Evolutionary conservation across 2,888 invertebrate species (phyloP), one percentile per base, ranked within the genome.

Genomic region (Ectemnius lituratus): DNA sequence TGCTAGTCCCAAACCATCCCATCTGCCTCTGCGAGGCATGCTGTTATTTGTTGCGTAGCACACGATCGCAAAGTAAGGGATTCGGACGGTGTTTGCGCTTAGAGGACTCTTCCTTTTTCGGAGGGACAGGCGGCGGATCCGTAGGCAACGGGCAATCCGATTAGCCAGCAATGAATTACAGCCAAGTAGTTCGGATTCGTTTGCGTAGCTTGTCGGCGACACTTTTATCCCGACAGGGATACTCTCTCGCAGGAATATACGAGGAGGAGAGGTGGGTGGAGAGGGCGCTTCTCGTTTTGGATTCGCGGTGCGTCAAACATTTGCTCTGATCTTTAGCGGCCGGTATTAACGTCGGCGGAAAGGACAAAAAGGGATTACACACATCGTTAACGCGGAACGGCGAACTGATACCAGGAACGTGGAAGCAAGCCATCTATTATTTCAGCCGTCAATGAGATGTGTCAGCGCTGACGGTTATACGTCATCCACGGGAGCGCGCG

Each of bases 391-490:
- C 80, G 75, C 37, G 8, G 8, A 37, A 37, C 37, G 37, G 37
- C 71, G 78, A 27, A 28, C 71, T 67, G 74, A 73, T 80, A 83
- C 75, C 37, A 11, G 70, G 56, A 57, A 57, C 72, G 66, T 70
- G 83, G 77, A 83, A 80, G 83, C 83, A 77, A 78, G 67, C 83
- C 81, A 83, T 83, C 83, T 81, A 83, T 83, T 83, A 83, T 83
- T 81, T 83, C 76, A 78, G 59, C 83, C 80, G 83, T 83, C 84
- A 83, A 83, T 83, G 83, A 83, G 83, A 83, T 79, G 81, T 84
- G 83, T 83, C 80, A 79, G 77, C 78, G 76, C 67, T 79, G 83
- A 84, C 79, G 82, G 81, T 78, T 84, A 81, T 84, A 84, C 81
- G 82, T 84, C 84, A 83, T 76, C 80, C 80, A 80, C 68, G 84